Conservation (phyloP, 2,888 invertebrate species). For the Caenorhabditis japonica region DNA sequence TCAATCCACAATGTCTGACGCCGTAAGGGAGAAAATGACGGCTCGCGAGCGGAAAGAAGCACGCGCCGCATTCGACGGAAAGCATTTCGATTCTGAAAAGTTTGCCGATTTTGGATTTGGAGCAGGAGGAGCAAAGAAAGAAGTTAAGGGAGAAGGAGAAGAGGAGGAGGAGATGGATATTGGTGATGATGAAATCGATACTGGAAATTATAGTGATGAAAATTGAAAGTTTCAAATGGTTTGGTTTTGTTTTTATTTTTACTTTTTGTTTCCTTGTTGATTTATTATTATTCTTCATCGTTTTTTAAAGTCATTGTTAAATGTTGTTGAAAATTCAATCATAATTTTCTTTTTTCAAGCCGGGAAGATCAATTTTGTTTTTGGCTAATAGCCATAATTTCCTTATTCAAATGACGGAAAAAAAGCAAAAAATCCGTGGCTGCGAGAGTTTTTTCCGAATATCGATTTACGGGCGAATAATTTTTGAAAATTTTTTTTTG, state of each 20-base stretch:
- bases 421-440: no score
- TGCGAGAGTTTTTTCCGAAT: no score
- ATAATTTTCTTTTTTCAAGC: not conserved
- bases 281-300: slow-evolving; percentile 14
- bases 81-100: slow-evolving; percentile 44
- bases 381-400: no score
- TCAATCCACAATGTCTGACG: slow-evolving; percentile 62
- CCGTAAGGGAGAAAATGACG: slow-evolving; percentile 52
- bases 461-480: no score
- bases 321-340: not conserved
- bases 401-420: no score
- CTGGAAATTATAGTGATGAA: slow-evolving; percentile 35
- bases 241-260: not conserved
- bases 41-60: slow-evolving; percentile 36
- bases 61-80: slow-evolving; percentile 39
- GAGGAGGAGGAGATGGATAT: slow-evolving; percentile 36
- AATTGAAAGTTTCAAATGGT: slow-evolving; percentile 7
- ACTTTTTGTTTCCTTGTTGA: slow-evolving; percentile 16
- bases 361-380: no score
- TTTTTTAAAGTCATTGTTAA: not conserved
- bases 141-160: slow-evolving; percentile 31
- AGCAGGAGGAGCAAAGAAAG: slow-evolving; percentile 14
- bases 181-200: slow-evolving; percentile 25
- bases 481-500: no score
- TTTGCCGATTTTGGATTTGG: slow-evolving; percentile 43